Percentiles rank a stretch among this genome's conserved stretches.
Evolutionary conservation across 2,888 invertebrate genomes (phyloP).

Genomic region (Cephalotes varians): DNA sequence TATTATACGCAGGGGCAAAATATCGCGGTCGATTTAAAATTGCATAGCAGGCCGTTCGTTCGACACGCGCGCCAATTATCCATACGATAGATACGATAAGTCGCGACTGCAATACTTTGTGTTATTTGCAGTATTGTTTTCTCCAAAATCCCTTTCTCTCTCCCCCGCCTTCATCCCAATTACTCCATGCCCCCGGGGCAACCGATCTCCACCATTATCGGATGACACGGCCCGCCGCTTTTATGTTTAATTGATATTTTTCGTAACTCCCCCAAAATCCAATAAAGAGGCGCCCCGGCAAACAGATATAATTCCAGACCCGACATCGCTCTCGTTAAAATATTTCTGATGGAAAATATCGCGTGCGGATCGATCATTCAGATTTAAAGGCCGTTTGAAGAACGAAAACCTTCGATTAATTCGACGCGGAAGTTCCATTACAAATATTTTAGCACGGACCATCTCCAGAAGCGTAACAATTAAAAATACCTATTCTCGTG

Average conservation of each 20-base stretch:
- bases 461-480: conserved; percentile 34
- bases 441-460: conserved; percentile 44
- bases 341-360: conserved; percentile 77
- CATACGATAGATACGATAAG: conserved; percentile 64
- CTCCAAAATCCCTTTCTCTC: conserved; percentile 54
- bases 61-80: conserved; percentile 71
- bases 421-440: conserved; percentile 47
- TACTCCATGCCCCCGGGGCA: conserved; percentile 79
- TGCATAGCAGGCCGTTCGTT: conserved; percentile 58
- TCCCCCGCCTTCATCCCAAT: conserved; percentile 74
- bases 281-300: conserved; percentile 72
- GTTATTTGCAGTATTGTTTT: conserved; percentile 76
- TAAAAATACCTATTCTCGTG: conserved; percentile 21
- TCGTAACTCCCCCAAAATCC: conserved; percentile 84
- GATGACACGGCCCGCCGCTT: conserved; percentile 85
- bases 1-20: conserved; percentile 25
- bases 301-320: conserved; percentile 82
- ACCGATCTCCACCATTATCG: conserved; percentile 83
- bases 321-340: conserved; percentile 83
- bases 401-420: conserved; percentile 34
- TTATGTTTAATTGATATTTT: conserved; percentile 86
- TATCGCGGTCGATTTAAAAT: conserved; percentile 50
- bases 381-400: conserved; percentile 49
- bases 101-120: conserved; percentile 76
- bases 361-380: conserved; percentile 39